These are phyloP conservation scores for Cephus pulcher DNA, from an alignment of 2,888 invertebrate genomes.

Conservation along the genomic window DNA sequence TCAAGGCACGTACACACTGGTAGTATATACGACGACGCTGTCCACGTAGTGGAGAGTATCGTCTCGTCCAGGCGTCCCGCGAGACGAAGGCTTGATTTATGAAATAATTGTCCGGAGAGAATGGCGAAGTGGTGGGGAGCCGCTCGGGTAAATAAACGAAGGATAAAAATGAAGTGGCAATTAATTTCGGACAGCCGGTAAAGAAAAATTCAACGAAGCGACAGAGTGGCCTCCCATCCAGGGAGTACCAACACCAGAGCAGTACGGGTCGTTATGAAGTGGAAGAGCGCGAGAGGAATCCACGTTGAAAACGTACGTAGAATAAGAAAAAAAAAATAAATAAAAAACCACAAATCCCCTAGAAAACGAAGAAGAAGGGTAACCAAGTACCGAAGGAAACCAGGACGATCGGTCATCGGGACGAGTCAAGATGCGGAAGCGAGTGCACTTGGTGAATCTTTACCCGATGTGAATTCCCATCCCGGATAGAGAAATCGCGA, in stretches of 20 bases:
- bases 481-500: neutral
- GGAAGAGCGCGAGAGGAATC: neutral
- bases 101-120: slow-evolving; percentile 49
- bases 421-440: neutral
- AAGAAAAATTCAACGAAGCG: slow-evolving; percentile 18
- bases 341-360: neutral
- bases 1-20: neutral
- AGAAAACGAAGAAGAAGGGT: neutral
- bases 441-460: neutral
- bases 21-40: neutral
- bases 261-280: slow-evolving; percentile 33
- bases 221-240: slow-evolving; percentile 26
- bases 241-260: slow-evolving; percentile 21
- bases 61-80: neutral
- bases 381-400: neutral
- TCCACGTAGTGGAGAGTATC: neutral
- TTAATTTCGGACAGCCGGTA: slow-evolving; percentile 51
- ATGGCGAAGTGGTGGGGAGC: slow-evolving; percentile 44
- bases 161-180: slow-evolving; percentile 58
- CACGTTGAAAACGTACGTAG: neutral
- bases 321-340: neutral
- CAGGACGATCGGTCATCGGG: neutral
- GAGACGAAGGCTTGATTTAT: slow-evolving; percentile 46
- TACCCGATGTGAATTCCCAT: neutral
- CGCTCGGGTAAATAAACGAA: slow-evolving; percentile 53